phyloP scores from a whole-genome alignment of 2,888 invertebrate genomes.

The Eilema griseolum region DNA sequence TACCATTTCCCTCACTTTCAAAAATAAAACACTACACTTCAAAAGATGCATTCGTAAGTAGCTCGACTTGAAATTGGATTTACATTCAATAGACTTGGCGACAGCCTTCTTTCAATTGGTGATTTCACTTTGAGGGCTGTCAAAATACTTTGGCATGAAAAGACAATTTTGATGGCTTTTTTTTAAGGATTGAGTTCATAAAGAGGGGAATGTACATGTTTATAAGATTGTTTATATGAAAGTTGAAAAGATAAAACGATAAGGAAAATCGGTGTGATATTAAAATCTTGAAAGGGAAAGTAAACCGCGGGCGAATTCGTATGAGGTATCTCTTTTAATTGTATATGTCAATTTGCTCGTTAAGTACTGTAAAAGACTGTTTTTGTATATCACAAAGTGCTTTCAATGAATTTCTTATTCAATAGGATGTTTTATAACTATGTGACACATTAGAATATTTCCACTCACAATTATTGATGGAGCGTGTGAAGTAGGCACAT shows the following conservation, averaged over 20 bases:
- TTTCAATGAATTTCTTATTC: no score
- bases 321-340: neutral
- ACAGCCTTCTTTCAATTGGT: slow-evolving; percentile 12
- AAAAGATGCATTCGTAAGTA: slow-evolving; percentile 43
- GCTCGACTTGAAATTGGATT: slow-evolving; percentile 44
- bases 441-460: no score
- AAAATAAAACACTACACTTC: slow-evolving; percentile 25
- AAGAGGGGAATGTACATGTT: neutral
- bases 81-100: slow-evolving; percentile 24
- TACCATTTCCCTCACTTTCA: slow-evolving; percentile 23
- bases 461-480: no score
- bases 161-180: neutral
- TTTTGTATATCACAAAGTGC: neutral
- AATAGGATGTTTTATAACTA: no score
- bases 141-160: neutral
- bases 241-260: neutral
- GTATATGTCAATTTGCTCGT: neutral
- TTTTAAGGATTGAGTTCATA: neutral
- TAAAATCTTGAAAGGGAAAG: neutral
- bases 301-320: neutral
- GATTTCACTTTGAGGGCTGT: slow-evolving; percentile 12
- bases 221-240: neutral
- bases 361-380: neutral
- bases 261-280: neutral
- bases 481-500: no score